Conservation (phyloP, 2,113 vertebrate genomes). For the Sakesphorus luctuosus region DNA sequence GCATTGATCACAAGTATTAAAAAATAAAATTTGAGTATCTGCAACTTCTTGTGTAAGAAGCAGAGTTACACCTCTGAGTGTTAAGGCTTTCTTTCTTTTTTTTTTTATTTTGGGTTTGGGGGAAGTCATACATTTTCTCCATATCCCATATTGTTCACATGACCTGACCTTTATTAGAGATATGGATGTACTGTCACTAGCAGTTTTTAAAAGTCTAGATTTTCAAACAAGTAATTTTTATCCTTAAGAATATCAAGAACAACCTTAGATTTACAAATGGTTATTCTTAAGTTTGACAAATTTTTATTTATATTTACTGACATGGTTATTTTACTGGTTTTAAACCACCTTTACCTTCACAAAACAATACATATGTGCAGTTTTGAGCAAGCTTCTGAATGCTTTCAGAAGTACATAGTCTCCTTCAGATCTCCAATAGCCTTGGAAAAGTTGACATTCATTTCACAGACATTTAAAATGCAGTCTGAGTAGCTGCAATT, state of each 20-base stretch:
- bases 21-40: not conserved
- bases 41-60: not conserved
- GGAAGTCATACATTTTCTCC: not conserved
- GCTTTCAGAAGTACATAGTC: not conserved
- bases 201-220: not conserved
- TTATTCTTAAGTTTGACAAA: not conserved
- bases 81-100: not conserved
- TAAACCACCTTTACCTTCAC: not conserved
- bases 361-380: not conserved
- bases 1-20: not conserved
- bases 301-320: not conserved
- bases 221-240: not conserved
- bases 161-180: not conserved
- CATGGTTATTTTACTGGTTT: not conserved
- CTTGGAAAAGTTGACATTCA: not conserved
- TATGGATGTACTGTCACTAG: not conserved
- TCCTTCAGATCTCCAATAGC: not conserved
- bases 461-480: not conserved
- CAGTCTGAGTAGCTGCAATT: not conserved
- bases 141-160: too few relatives aligned
- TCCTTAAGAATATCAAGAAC: not conserved
- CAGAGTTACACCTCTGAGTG: accelerated
- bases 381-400: not conserved
- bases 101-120: not conserved
- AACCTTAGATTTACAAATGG: not conserved